Evolutionary conservation across 1,140 invertebrate species (phyloP).

Genomic region (Lasaia peninsularis): DNA sequence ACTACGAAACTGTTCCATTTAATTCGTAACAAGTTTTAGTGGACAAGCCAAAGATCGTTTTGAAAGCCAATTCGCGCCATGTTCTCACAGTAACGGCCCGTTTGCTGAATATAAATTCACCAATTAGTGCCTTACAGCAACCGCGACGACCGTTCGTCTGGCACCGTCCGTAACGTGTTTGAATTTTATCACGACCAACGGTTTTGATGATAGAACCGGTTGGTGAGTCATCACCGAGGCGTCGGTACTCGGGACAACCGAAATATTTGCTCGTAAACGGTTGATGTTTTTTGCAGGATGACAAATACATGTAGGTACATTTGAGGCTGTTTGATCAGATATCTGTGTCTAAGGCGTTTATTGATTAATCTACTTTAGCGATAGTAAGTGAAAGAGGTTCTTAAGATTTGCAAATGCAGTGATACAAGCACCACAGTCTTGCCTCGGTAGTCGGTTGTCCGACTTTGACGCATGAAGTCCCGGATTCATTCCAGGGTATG

Average conservation of each 20-base stretch:
- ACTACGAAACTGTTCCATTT: constrained; percentile 7
- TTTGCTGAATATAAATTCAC: constrained; percentile 35
- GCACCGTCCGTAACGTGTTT: constrained; percentile 33
- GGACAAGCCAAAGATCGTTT: constrained; percentile 1
- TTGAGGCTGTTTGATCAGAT: too few relatives aligned
- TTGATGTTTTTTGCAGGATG: neutral
- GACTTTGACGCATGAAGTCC: too few relatives aligned
- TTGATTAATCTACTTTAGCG: too few relatives aligned
- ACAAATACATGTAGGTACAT: too few relatives aligned
- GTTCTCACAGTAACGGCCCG: constrained; percentile 13
- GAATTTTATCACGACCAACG: constrained; percentile 54
- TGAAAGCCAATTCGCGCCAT: constrained; percentile 5
- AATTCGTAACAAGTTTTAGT: constrained; percentile 4
- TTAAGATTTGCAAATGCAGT: too few relatives aligned
- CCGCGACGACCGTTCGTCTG: constrained; percentile 39
- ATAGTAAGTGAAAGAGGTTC: too few relatives aligned
- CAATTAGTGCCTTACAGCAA: constrained; percentile 35
- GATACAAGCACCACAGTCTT: too few relatives aligned
- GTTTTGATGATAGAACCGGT: constrained; percentile 46
- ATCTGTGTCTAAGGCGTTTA: too few relatives aligned
- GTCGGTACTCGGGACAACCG: constrained; percentile 20
- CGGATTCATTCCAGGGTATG: too few relatives aligned
- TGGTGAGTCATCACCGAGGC: constrained; percentile 41
- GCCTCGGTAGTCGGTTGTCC: too few relatives aligned
- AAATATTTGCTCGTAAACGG: constrained; percentile 7